A percentile compares a stretch with the other conserved stretches of the same genome.
phyloP scores from a whole-genome alignment of 2,797 vertebrate genomes.

The Lagocephalus sceleratus region DNA sequence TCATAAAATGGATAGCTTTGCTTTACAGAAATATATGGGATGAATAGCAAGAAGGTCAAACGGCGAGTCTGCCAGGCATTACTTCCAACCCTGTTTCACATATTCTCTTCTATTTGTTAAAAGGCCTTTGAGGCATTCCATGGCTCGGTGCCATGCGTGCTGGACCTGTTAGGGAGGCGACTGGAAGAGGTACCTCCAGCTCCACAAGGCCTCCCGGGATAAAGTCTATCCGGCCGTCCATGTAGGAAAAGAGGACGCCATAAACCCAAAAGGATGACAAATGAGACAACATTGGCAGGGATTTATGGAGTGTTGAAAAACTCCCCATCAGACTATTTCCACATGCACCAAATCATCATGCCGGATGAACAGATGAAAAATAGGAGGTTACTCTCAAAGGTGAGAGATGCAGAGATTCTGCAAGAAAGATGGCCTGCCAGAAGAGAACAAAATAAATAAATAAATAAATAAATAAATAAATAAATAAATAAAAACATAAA shows the following conservation, averaged over 20 bases:
- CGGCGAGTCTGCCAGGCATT: slow-evolving; percentile 27
- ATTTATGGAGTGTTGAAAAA: slow-evolving; percentile 72
- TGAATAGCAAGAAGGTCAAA: slow-evolving; percentile 41
- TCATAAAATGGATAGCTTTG: slow-evolving; percentile 20
- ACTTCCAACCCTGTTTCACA: slow-evolving; percentile 16
- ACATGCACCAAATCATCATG: slow-evolving; percentile 18
- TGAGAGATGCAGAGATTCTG: slow-evolving; percentile 49
- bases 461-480: slow-evolving; percentile 1
- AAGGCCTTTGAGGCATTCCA: slow-evolving; percentile 21
- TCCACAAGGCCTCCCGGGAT: slow-evolving; percentile 42
- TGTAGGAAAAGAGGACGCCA: slow-evolving; percentile 40
- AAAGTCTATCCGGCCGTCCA: slow-evolving; percentile 46
- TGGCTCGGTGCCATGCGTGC: slow-evolving; percentile 57
- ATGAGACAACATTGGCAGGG: slow-evolving; percentile 55
- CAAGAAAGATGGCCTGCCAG: slow-evolving; percentile 44
- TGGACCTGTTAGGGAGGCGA: slow-evolving; percentile 49
- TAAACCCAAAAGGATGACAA: slow-evolving; percentile 64
- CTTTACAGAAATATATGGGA: slow-evolving; percentile 17
- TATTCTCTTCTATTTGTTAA: slow-evolving; percentile 33
- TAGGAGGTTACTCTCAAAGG: slow-evolving; percentile 47
- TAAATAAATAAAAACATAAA: slow-evolving; percentile 6
- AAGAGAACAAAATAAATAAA: slow-evolving; percentile 8
- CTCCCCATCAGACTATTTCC: slow-evolving; percentile 43
- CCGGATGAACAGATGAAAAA: slow-evolving; percentile 56
- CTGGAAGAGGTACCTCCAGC: slow-evolving; percentile 41